Evolutionary conservation across 1,140 invertebrate species (phyloP).

Genomic region (Heliconius nattereri): DNA sequence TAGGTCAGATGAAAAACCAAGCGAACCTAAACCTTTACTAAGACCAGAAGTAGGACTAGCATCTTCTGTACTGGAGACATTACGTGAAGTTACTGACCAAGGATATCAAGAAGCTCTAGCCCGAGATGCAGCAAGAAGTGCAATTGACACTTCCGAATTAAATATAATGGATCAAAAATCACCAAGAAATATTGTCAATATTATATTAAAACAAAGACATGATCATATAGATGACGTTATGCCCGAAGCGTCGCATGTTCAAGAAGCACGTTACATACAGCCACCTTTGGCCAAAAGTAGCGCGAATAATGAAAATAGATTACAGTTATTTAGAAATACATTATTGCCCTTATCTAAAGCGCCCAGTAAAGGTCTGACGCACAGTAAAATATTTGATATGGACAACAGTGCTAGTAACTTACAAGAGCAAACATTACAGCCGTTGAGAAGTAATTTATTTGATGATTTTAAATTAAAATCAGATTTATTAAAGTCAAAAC

Average conservation of each 20-base stretch:
- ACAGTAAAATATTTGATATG: slow-evolving; percentile 50
- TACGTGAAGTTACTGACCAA: slow-evolving; percentile 67
- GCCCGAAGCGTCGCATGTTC: slow-evolving; percentile 54
- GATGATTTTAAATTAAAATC: slow-evolving; percentile 40
- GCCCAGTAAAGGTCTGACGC: slow-evolving; percentile 26
- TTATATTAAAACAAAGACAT: slow-evolving; percentile 55
- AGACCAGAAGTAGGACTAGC: slow-evolving; percentile 71
- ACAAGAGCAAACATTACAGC: slow-evolving; percentile 42
- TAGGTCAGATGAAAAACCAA: slow-evolving; percentile 48
- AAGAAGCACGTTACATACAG: slow-evolving; percentile 54
- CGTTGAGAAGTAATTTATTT: slow-evolving; percentile 32
- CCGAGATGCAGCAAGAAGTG: slow-evolving; percentile 62
- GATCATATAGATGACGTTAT: slow-evolving; percentile 45
- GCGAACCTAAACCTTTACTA: slow-evolving; percentile 59
- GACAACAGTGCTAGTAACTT: slow-evolving; percentile 58
- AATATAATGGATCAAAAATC: slow-evolving; percentile 35
- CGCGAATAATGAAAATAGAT: slow-evolving; percentile 21
- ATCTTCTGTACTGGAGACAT: slow-evolving; percentile 68
- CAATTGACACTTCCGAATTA: slow-evolving; percentile 40
- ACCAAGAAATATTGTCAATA: slow-evolving; percentile 53
- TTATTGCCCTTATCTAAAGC: slow-evolving; percentile 30
- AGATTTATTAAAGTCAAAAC: slow-evolving; percentile 34
- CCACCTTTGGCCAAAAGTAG: slow-evolving; percentile 41
- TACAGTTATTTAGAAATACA: slow-evolving; percentile 32
- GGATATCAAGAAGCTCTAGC: slow-evolving; percentile 70